A percentile compares a stretch with the other conserved stretches of the same genome.
phyloP scores from a whole-genome alignment of 2,888 invertebrate species.

The Xanthia icteritia region DNA sequence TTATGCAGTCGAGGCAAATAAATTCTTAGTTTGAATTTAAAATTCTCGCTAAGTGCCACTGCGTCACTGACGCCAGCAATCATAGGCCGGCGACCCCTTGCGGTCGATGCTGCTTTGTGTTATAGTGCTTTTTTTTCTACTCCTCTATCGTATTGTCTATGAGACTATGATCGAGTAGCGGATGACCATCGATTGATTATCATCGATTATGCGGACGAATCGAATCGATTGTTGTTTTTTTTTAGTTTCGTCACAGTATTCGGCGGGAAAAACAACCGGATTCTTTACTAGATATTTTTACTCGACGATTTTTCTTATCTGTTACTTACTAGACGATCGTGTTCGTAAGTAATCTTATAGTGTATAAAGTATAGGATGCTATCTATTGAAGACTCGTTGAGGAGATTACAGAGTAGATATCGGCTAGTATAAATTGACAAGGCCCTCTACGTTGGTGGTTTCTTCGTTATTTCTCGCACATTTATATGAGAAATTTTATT shows the following conservation, averaged over 20 bases:
- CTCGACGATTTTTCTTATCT: slow-evolving; percentile 31
- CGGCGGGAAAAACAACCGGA: slow-evolving; percentile 6
- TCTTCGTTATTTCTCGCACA: slow-evolving; percentile 32
- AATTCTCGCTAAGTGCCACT: slow-evolving; percentile 72
- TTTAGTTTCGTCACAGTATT: slow-evolving; percentile 52
- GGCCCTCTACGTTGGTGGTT: slow-evolving; percentile 23
- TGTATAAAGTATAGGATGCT: slow-evolving; percentile 36
- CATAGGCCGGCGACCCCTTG: slow-evolving; percentile 84
- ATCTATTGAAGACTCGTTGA: slow-evolving; percentile 44
- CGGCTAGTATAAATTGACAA: slow-evolving; percentile 38
- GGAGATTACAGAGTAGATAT: slow-evolving; percentile 46
- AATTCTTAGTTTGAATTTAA: slow-evolving; percentile 69
- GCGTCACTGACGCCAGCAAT: slow-evolving; percentile 77
- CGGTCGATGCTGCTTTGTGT: slow-evolving; percentile 79
- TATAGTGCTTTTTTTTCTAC: slow-evolving; percentile 46
- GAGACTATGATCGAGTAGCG: slow-evolving; percentile 46
- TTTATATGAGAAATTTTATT: slow-evolving; percentile 1
- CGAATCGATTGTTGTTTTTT: slow-evolving; percentile 55
- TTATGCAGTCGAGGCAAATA: slow-evolving; percentile 58
- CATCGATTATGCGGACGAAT: slow-evolving; percentile 49
- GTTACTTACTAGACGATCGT: slow-evolving; percentile 26
- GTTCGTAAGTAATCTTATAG: slow-evolving; percentile 43
- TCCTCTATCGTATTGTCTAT: slow-evolving; percentile 53
- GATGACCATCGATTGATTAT: slow-evolving; percentile 47
- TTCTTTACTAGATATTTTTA: slow-evolving; percentile 19